These are phyloP conservation scores for Turritopsis rubra DNA, from an alignment of 30 jellyfish, hydroid and myxozoan genomes.

Conservation along the genomic window DNA sequence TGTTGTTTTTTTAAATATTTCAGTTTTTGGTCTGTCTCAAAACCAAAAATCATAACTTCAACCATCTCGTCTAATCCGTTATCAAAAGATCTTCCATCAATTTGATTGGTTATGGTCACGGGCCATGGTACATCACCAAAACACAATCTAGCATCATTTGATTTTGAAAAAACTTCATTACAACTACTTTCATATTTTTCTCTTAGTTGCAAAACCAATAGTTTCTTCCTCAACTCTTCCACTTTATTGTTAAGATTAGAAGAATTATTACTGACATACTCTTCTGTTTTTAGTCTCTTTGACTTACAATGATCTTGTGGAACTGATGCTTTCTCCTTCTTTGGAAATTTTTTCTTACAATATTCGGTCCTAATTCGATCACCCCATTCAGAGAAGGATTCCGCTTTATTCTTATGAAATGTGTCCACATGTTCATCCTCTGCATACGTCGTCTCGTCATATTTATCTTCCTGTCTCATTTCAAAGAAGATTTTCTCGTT, in stretches of 20 bases:
- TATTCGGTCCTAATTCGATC: slow-evolving; percentile 24
- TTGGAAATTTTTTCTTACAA: background rate
- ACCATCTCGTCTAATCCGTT: slow-evolving; percentile 17
- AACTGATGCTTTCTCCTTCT: background rate
- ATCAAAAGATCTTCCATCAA: background rate
- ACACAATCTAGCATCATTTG: background rate
- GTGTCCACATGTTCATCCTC: slow-evolving; percentile 29
- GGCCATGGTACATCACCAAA: slow-evolving; percentile 33
- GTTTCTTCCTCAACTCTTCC: slow-evolving; percentile 19
- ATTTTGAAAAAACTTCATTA: background rate
- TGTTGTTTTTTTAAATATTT: slow-evolving; percentile 33
- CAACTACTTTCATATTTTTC: slow-evolving; percentile 23
- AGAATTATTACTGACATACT: background rate
- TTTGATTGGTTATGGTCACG: background rate
- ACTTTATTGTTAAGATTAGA: background rate
- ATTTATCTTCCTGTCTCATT: slow-evolving; percentile 26
- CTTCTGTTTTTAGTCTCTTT: background rate
- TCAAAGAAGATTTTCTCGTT: slow-evolving; percentile 31
- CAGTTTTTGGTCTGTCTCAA: slow-evolving; percentile 23
- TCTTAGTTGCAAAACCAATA: background rate
- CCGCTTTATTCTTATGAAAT: background rate
- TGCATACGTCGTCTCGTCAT: slow-evolving; percentile 1
- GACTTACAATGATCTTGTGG: background rate
- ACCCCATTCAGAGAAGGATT: slow-evolving; percentile 45
- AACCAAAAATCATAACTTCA: slow-evolving; percentile 2